phyloP scores from a whole-genome alignment of 2,797 vertebrate species.

The Hyperoplus lanceolatus region DNA sequence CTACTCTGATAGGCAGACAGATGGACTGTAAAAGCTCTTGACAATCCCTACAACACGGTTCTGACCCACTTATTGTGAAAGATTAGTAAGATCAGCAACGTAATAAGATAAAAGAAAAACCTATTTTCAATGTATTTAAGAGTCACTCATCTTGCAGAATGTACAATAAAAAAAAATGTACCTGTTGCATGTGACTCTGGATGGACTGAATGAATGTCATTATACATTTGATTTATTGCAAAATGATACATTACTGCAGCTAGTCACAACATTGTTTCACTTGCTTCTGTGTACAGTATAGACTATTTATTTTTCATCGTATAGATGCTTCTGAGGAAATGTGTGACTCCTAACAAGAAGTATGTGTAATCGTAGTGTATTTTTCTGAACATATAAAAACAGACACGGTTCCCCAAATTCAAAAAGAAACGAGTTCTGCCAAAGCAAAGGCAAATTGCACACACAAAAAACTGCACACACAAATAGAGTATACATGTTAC shows the following conservation, averaged over 20 bases:
- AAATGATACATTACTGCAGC: neutral
- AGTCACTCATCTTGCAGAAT: neutral
- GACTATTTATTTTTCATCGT: neutral
- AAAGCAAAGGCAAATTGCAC: neutral
- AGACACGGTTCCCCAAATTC: neutral
- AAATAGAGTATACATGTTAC: neutral
- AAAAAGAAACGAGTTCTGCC: neutral
- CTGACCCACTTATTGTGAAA: conserved; percentile 70
- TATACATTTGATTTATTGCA: neutral
- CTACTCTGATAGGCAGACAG: conserved; percentile 54
- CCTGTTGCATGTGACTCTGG: conserved; percentile 9
- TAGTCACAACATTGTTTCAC: neutral
- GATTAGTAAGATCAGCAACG: conserved; percentile 41
- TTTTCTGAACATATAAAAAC: neutral
- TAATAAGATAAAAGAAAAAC: neutral
- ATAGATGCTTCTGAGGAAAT: neutral
- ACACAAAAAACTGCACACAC: neutral
- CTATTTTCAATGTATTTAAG: neutral
- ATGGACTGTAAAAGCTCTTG: conserved; percentile 60
- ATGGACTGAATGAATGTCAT: neutral
- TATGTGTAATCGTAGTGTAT: neutral
- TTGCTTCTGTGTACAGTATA: neutral
- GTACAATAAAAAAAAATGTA: neutral
- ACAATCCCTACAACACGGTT: conserved; percentile 42
- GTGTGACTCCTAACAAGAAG: neutral